Evolutionary conservation across 2,888 invertebrate genomes (phyloP).

Genomic region (Pristionchus maxplancki): DNA sequence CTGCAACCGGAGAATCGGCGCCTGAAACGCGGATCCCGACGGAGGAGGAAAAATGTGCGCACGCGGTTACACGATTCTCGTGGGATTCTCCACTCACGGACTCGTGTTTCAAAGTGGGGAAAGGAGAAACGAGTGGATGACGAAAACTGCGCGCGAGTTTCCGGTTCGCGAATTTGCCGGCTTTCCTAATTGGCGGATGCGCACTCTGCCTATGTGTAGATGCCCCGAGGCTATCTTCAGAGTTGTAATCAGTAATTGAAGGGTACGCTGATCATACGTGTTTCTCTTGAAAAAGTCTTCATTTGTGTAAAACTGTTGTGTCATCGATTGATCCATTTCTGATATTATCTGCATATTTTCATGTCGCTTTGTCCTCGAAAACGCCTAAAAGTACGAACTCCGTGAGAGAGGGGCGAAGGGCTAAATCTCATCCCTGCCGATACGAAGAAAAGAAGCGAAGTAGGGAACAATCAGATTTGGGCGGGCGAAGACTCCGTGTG

Average conservation of each 20-base stretch:
- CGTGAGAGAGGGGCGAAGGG: neutral
- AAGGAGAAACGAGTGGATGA: neutral
- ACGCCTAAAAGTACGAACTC: neutral
- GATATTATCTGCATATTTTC: neutral
- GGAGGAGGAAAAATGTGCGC: constrained; percentile 6
- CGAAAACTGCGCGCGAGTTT: neutral
- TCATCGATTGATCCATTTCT: neutral
- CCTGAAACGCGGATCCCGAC: too few species aligned
- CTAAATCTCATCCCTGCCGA: neutral
- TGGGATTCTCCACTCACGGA: constrained; percentile 2
- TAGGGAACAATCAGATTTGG: constrained; percentile 45
- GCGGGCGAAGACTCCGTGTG: constrained; percentile 4
- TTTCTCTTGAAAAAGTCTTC: neutral
- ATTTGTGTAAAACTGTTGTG: too few species aligned
- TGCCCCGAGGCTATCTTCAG: neutral
- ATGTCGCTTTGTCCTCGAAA: neutral
- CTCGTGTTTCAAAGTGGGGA: constrained; percentile 39
- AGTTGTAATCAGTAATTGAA: neutral
- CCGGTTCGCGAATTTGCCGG: neutral
- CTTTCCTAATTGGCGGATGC: neutral
- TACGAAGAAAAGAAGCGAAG: neutral
- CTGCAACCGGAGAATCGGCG: constrained; percentile 10
- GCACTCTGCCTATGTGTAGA: neutral
- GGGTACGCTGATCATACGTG: neutral
- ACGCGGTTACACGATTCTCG: neutral